Conservation (phyloP, 2,797 vertebrate species). For the Falco rusticolus region DNA sequence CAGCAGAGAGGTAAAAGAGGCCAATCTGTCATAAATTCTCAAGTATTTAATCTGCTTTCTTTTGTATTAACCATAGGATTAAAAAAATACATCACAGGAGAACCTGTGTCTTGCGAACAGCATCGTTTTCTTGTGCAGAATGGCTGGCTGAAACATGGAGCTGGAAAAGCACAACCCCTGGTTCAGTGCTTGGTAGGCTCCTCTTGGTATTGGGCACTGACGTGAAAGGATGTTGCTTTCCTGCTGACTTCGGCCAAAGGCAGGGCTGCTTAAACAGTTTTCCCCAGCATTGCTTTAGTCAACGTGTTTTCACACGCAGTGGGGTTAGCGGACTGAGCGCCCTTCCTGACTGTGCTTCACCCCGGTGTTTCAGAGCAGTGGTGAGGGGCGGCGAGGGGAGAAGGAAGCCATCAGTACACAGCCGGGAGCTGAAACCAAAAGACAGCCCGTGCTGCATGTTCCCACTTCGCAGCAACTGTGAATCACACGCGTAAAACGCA, state of each 20-base stretch:
- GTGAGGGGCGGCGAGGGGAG: neutral
- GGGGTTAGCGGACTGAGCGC: neutral
- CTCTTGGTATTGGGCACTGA: neutral
- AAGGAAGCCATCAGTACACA: neutral
- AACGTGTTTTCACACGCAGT: neutral
- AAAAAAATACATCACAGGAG: neutral
- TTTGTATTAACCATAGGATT: neutral
- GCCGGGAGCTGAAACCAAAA: neutral
- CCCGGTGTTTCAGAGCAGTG: neutral
- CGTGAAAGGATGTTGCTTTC: constrained; percentile 21
- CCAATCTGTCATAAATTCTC: neutral
- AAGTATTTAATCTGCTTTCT: neutral
- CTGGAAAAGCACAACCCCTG: neutral
- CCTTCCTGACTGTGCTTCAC: constrained; percentile 1
- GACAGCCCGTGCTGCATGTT: neutral
- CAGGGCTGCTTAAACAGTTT: constrained; percentile 37
- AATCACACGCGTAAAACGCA: constrained; percentile 1
- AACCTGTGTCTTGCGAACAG: neutral
- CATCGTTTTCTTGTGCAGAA: neutral
- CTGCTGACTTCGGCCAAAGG: constrained; percentile 35
- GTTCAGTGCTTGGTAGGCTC: neutral
- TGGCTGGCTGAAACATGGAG: neutral
- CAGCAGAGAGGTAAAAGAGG: neutral
- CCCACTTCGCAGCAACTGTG: constrained; percentile 30
- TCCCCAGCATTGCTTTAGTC: neutral